Conservation (phyloP, 2,797 vertebrate genomes). For the Phyllotis vaccarum region DNA sequence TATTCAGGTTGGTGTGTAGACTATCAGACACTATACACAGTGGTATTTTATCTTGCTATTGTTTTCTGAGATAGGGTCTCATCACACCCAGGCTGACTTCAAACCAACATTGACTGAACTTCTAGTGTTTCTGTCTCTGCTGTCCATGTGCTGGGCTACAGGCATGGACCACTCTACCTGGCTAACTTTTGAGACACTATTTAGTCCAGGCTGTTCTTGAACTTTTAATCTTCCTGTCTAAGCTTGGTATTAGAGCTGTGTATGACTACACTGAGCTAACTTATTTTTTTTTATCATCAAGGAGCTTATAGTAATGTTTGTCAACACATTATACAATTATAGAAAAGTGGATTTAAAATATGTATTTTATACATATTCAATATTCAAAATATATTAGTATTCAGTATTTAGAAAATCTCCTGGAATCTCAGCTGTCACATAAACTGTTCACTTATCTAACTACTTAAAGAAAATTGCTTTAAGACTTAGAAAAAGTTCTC, state of each 20-base stretch:
- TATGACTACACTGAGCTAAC: neutral
- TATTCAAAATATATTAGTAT: neutral
- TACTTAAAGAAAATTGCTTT: conserved; percentile 59
- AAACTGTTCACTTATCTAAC: conserved; percentile 25
- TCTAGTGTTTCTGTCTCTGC: neutral
- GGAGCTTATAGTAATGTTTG: neutral
- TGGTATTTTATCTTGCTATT: neutral
- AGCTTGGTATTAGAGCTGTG: neutral
- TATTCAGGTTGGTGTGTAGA: neutral
- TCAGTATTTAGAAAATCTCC: conserved; percentile 25
- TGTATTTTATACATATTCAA: too few relatives aligned
- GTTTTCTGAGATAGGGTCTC: neutral
- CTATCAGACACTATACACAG: neutral
- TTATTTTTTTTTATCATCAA: conserved; percentile 36
- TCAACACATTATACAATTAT: neutral
- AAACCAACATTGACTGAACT: neutral
- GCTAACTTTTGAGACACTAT: neutral
- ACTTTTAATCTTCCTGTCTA: neutral
- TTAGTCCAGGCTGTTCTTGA: neutral
- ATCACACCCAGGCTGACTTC: neutral
- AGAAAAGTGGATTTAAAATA: neutral
- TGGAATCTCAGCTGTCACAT: conserved; percentile 47
- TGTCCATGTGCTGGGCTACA: neutral
- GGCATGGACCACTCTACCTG: neutral
- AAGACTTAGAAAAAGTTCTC: conserved; percentile 59